These are phyloP conservation scores for Lycaena phlaeas DNA, from an alignment of 2,888 invertebrate species.

Conservation along the genomic window DNA sequence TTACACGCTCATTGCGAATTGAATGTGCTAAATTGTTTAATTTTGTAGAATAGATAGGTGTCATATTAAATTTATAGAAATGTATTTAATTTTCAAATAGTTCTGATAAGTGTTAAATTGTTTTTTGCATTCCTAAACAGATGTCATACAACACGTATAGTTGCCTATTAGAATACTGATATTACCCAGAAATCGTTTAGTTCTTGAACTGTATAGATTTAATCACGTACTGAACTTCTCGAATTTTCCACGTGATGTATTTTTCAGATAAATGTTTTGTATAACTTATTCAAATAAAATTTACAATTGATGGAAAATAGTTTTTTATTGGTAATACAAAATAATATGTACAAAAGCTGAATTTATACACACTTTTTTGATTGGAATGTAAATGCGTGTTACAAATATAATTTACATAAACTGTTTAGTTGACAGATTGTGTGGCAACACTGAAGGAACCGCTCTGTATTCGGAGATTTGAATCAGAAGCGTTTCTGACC, in stretches of 20 bases:
- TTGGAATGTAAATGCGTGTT: constrained; percentile 15
- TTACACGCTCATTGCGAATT: background rate
- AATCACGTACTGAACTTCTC: too few relatives aligned
- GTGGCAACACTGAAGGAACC: too few relatives aligned
- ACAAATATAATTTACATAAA: background rate
- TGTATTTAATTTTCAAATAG: constrained; percentile 1
- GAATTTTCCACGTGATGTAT: background rate
- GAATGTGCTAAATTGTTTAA: background rate
- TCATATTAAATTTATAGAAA: background rate
- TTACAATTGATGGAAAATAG: constrained; percentile 24
- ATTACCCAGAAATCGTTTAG: too few relatives aligned
- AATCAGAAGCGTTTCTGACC: too few relatives aligned
- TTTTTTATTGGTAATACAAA: constrained; percentile 24
- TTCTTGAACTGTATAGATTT: too few relatives aligned
- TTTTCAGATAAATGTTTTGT: constrained; percentile 24
- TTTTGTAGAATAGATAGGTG: background rate
- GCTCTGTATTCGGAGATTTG: too few relatives aligned
- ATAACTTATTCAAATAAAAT: constrained; percentile 26
- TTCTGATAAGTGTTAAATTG: background rate
- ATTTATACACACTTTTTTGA: constrained; percentile 9
- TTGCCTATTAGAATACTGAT: too few relatives aligned
- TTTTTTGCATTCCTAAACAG: background rate
- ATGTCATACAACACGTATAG: background rate
- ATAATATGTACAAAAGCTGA: constrained; percentile 26
- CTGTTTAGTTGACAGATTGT: too few relatives aligned